phyloP scores from a whole-genome alignment of 2,113 vertebrate genomes.

The Chloropsis hardwickii region DNA sequence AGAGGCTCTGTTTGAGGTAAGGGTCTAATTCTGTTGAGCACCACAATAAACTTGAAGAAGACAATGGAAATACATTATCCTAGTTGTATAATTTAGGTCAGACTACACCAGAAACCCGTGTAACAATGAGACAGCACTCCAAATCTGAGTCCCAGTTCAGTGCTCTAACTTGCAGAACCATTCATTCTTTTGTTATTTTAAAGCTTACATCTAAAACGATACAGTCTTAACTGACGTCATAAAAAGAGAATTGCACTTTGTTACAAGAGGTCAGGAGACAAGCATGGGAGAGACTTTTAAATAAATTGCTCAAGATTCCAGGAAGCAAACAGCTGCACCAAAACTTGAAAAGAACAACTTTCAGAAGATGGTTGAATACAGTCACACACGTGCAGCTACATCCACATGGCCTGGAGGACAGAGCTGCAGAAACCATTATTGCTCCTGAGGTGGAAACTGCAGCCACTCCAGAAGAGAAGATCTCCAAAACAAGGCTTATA shows the following conservation, averaged over 20 bases:
- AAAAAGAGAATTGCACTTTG: neutral
- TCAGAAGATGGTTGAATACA: neutral
- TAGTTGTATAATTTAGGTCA: neutral
- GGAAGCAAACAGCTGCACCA: neutral
- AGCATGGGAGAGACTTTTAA: neutral
- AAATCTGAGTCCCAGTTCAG: neutral
- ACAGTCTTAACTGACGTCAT: neutral
- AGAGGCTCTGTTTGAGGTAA: neutral
- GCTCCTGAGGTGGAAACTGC: neutral
- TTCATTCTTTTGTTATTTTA: neutral
- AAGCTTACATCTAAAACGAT: neutral
- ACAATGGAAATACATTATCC: neutral
- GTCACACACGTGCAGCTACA: neutral
- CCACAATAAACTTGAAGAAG: neutral
- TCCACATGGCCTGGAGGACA: neutral
- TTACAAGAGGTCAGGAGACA: neutral
- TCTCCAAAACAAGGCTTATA: neutral
- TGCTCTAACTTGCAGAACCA: neutral
- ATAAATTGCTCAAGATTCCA: neutral
- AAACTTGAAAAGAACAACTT: neutral
- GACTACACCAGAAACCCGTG: neutral
- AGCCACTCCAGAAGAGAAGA: neutral
- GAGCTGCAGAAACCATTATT: neutral
- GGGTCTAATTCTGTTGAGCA: neutral
- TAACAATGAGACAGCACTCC: neutral